Evolutionary conservation across 2,888 invertebrate species (phyloP), one percentile per base, ranked within the genome.

Genomic region (Ormia ochracea): DNA sequence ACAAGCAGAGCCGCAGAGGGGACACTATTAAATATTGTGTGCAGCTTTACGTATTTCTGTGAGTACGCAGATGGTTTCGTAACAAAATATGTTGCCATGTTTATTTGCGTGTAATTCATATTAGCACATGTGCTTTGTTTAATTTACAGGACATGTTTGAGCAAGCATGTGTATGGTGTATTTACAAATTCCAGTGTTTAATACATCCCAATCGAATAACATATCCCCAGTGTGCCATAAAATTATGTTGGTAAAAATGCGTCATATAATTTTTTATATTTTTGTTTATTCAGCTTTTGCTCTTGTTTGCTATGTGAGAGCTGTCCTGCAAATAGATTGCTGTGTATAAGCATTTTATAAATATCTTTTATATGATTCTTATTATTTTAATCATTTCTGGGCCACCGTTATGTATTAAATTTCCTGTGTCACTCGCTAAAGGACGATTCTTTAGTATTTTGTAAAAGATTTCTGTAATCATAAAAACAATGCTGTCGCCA

Each of bases 171-270:
- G 19, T 28, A 73, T 7, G n/a, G n/a, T n/a, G 10, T 38, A 52
- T 48, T 69, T 41, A 54, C 17, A 43, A 26, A 26, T 59, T 26
- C 19, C 21, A 10, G 56, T 48, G 66, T 65, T 77, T 52, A 17
- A 45, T 68, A 58, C 19, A 66, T 41, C 52, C 52, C 45, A 61
- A 28, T 45, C 9, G 43, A 38, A 41, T 66, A 52, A 23, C 19
- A 28, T 36, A 43, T 78, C 78, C 74, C 78, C 43, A 65, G 74
- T 65, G 78, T 65, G 58, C 74, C 63, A 78, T 78, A 78, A 78
- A 70, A 69, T 74, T 61, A 63, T 78, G 68, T 74, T 78, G 61
- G 73, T 69, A 31, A 52, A 70, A 45, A 72, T 78, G 19, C 72
- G 72, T 59, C 26, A 59, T 59, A 59, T 43, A n/a, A 36, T 43